Evolutionary conservation across 2,888 invertebrate species (phyloP).

Genomic region (Leptopilina drosophilae): DNA sequence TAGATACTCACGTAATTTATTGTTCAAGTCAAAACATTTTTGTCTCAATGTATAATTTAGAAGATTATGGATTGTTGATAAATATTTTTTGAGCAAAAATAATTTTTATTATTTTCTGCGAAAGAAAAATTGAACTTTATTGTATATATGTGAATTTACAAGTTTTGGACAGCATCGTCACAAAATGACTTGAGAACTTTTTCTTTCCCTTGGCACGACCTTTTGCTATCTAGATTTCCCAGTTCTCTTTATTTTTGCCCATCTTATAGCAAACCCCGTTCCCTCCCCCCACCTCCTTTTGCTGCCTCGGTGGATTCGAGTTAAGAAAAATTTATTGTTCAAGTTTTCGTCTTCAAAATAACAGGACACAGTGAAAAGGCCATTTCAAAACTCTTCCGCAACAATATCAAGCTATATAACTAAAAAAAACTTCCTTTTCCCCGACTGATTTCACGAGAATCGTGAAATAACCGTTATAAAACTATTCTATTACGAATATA

Average conservation of each 20-base stretch:
- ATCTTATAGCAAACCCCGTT: neutral
- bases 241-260: slow-evolving; percentile 17
- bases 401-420: slow-evolving; percentile 14
- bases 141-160: slow-evolving; percentile 19
- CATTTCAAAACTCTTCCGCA: slow-evolving; percentile 30
- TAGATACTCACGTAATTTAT: too few relatives aligned
- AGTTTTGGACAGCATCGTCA: slow-evolving; percentile 15
- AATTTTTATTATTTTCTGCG: neutral
- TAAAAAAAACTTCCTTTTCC: neutral
- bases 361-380: slow-evolving; percentile 18
- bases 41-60: too few relatives aligned
- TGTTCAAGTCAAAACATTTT: too few relatives aligned
- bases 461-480: neutral
- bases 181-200: slow-evolving; percentile 28
- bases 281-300: slow-evolving; percentile 4
- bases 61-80: too few relatives aligned
- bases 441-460: neutral
- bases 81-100: neutral
- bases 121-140: neutral
- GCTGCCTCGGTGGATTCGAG: slow-evolving; percentile 22
- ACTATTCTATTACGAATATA: neutral
- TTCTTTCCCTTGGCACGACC: slow-evolving; percentile 8
- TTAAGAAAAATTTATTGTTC: slow-evolving; percentile 48
- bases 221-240: slow-evolving; percentile 15
- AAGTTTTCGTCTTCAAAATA: slow-evolving; percentile 45